Evolutionary conservation across 2,888 invertebrate species (phyloP), one percentile per base, ranked within the genome.

Genomic region (Dichetophora obliterata): DNA sequence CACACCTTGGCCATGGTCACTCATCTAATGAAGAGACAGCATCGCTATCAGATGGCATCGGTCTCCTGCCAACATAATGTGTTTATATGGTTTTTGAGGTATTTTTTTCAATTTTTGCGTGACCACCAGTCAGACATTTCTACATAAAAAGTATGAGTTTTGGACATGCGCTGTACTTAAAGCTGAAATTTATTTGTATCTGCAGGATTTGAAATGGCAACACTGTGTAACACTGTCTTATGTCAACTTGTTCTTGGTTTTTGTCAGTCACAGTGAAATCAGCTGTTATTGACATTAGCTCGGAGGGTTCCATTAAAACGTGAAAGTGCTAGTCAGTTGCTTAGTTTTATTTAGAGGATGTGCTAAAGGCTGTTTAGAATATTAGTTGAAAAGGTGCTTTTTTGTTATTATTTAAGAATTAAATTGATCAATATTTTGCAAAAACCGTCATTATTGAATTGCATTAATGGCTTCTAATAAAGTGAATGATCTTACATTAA

Each of bases 281-380:
- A 63, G 63, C 63, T 65, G 63, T 8, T 65, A 37, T 65, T 65
- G 63, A 65, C 63, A 65, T 65, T 8, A 22, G 22, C 54, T 19
- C 19, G 2, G 1, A 8, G 43, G 43, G 43, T 43, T 43, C 1
- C 4, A 3, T 8, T 8, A 37, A 37, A 37, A 37, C 1, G 14
- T 43, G 1, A 2, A 43, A 1, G 43, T 43, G 1, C 11, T 11
- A 3, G 43, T 11, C 43, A 43, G 43, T 43, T 43, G 43, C 43
- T 43, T 43, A 3, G 43, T 11, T 43, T 43, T 11, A 11, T 43
- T 43, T 14, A 43, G 43, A 43, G 43, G 11, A 11, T 43, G 43
- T 11, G 43, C 3, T 43, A 2, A 14, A 43, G 43, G 2, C 6
- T 43, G 43, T 43, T 2, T 43, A 1, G 1, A 11, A 43, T 11